phyloP scores from a whole-genome alignment of 2,113 vertebrate genomes.

The Mustela nigripes region DNA sequence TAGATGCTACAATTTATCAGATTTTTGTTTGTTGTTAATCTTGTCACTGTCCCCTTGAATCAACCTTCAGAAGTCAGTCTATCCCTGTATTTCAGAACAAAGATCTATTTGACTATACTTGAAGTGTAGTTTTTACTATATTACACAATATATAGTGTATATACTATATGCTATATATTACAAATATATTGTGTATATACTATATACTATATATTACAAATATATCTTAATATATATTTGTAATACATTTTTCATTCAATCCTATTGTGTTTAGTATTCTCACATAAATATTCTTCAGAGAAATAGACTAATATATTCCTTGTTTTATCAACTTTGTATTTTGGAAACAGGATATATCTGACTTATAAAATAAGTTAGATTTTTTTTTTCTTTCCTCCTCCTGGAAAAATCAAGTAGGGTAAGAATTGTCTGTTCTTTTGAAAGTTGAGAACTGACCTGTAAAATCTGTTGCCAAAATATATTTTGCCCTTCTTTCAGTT shows the following conservation, averaged over 20 bases:
- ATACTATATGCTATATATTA: too few species aligned
- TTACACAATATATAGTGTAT: too few species aligned
- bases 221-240: background rate
- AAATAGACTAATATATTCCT: background rate
- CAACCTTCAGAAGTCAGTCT: conserved; percentile 5
- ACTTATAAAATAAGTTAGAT: background rate
- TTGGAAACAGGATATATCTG: background rate
- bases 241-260: background rate
- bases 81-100: background rate
- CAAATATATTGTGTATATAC: too few species aligned
- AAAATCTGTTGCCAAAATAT: background rate
- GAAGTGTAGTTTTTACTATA: background rate
- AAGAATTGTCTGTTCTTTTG: background rate
- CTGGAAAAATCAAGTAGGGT: background rate
- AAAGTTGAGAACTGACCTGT: background rate
- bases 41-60: conserved; percentile 16
- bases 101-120: background rate
- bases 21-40: background rate
- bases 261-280: conserved; percentile 5
- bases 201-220: too few species aligned
- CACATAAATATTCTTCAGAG: conserved; percentile 7
- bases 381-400: background rate
- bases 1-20: background rate
- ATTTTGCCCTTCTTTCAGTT: background rate
- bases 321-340: background rate